These are phyloP conservation scores for Temnothorax rugatulus DNA, from an alignment of 2,888 invertebrate genomes.

Conservation along the genomic window DNA sequence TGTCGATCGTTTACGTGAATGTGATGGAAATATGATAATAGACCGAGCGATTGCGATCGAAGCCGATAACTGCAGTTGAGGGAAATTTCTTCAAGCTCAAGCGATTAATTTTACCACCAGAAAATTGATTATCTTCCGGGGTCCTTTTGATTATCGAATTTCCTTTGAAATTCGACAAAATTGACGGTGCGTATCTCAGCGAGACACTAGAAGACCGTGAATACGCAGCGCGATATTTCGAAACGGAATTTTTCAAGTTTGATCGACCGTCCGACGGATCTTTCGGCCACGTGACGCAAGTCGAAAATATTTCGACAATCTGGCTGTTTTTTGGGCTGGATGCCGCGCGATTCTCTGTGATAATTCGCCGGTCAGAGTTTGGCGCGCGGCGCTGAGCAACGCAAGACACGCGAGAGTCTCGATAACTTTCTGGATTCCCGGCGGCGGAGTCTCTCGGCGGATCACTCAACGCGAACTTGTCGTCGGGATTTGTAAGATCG, in stretches of 20 bases:
- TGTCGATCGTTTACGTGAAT: neutral
- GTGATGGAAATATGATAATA: neutral
- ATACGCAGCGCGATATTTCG: neutral
- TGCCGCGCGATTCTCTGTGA: constrained; percentile 6
- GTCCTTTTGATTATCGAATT: neutral
- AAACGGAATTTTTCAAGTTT: neutral
- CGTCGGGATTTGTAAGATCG: neutral
- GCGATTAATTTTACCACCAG: neutral
- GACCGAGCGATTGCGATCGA: neutral
- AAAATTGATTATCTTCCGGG: neutral
- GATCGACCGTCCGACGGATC: neutral
- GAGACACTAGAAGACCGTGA: neutral
- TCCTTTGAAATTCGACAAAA: neutral
- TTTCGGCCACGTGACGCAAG: constrained; percentile 5
- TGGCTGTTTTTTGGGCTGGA: neutral
- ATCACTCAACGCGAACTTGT: neutral
- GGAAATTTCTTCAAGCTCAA: neutral
- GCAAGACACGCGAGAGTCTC: neutral
- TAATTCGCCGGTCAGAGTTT: constrained; percentile 6
- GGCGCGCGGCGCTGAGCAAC: neutral
- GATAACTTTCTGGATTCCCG: neutral
- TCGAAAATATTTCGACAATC: neutral
- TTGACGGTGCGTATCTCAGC: neutral
- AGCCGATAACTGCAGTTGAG: neutral
- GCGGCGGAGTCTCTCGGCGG: neutral